These are phyloP conservation scores for Rhyacichthys aspro DNA, from an alignment of 2,797 vertebrate species.

Conservation along the genomic window DNA sequence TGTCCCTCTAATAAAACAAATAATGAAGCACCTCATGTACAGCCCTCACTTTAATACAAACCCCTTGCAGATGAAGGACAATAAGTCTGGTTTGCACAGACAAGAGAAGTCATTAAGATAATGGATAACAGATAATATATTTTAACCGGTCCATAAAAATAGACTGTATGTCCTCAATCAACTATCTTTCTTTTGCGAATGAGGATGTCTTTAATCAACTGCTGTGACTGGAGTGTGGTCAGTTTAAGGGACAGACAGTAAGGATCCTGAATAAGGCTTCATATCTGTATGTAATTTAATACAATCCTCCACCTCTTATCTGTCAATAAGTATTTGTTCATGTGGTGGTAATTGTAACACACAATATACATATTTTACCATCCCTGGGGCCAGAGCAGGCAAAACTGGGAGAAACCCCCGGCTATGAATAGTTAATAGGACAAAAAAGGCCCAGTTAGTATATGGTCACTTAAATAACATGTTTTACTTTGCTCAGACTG, in stretches of 20 bases:
- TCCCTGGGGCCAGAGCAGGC: no score
- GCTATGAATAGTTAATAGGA: no score
- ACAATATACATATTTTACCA: no score
- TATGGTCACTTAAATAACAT: no score
- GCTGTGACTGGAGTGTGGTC: not conserved
- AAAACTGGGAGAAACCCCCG: no score
- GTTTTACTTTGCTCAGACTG: no score
- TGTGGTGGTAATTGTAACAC: not conserved
- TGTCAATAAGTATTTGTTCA: not conserved
- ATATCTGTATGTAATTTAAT: not conserved
- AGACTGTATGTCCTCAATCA: not conserved
- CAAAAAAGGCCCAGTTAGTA: no score
- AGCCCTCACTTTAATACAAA: no score
- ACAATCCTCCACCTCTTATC: not conserved
- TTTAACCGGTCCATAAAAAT: no score
- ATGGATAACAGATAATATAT: not conserved
- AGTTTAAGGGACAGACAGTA: not conserved
- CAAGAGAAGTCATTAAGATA: not conserved
- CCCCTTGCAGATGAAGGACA: not conserved
- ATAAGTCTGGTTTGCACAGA: conserved; percentile 5
- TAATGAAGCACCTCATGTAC: conserved; percentile 10
- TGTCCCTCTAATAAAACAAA: conserved; percentile 8
- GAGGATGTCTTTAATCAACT: not conserved
- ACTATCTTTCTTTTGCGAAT: not conserved
- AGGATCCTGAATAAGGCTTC: no score